phyloP scores from a whole-genome alignment of 2,113 vertebrate genomes.

The Ailurus styani region DNA sequence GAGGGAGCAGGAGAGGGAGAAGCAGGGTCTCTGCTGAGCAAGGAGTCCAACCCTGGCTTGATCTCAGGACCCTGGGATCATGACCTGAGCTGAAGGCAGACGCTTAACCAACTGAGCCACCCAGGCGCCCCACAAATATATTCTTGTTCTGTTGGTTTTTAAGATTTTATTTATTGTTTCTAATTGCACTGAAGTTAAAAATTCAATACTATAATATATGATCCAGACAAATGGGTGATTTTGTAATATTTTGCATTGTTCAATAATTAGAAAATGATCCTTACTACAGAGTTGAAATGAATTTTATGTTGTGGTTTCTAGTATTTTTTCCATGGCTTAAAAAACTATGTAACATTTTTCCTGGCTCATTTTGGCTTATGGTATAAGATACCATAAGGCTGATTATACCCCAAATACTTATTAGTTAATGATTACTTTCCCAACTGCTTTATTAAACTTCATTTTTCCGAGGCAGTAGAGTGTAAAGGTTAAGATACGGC shows the following conservation, averaged over 20 bases:
- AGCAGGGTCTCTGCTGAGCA: not conserved
- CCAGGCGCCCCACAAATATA: not conserved
- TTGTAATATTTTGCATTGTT: slow-evolving; percentile 7
- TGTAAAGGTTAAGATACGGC: not conserved
- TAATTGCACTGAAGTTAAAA: not conserved
- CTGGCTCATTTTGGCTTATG: slow-evolving; percentile 27
- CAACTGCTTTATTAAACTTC: slow-evolving; percentile 41
- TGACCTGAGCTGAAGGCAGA: not conserved
- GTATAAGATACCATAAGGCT: slow-evolving; percentile 22
- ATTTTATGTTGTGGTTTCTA: slow-evolving; percentile 1
- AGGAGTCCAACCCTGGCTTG: not conserved
- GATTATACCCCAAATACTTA: slow-evolving; percentile 18
- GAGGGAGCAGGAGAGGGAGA: not conserved
- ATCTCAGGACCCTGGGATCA: not conserved
- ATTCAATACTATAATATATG: not conserved
- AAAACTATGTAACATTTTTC: not conserved
- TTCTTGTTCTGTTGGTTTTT: not conserved
- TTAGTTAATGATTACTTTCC: slow-evolving; percentile 45
- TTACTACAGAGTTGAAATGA: not conserved
- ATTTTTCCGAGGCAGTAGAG: slow-evolving; percentile 8
- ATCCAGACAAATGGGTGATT: not conserved
- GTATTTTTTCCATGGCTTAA: slow-evolving; percentile 25
- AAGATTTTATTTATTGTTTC: slow-evolving; percentile 6
- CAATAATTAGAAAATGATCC: slow-evolving; percentile 17
- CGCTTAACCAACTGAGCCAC: not conserved